Base-by-base conservation (phyloP, 2,113 vertebrate species). In the Laticauda colubrina region DNA sequence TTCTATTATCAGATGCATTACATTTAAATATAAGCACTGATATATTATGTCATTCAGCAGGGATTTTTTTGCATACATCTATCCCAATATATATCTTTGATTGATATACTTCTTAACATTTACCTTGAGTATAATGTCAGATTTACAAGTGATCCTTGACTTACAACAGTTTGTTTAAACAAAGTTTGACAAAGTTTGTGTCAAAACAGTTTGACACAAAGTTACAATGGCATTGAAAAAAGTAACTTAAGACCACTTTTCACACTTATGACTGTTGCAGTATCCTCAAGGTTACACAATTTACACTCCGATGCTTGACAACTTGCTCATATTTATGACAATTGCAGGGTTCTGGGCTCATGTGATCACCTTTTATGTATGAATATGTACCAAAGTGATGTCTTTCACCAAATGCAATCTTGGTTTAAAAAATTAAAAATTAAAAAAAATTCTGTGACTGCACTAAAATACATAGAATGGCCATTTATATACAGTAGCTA, bases 121-220 rank as follows among this genome's bases (percentile, higher is more conserved):
- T 81, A 53, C n/a, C 39, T 85, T 89, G 91, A 59, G 69, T 29
- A 89, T 51, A 92, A 55, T 89, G 92, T 85, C 92, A 92, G 14
- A 54, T 59, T 92, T 54, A 24, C 20, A 57, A 6, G 56, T 57
- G 56, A 1, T 20, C 20, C 55, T 56, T 6, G 20, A 6, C 5
- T 56, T 56, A 56, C 55, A 56, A 21, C 20, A 56, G 20, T 56
- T 21, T 5, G 1, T 56, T 56, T 56, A 56, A 20, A 39, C 34
- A 39, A 39, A 39, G 34, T 39, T 39, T 39, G 34, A 39, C 34
- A 39, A 39, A 39, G 34, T 39, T 39, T 39, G 34, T 39, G 34
- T 39, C 34, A 39, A 39, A 39, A 39, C 34, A 39, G 34, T 39
- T 39, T 56, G 55, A 56, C 5, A 21, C 55, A 56, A 56, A 56